These are phyloP conservation scores for Phymorhynchus buccinoides DNA, from an alignment of 1,140 invertebrate species.

Conservation along the genomic window DNA sequence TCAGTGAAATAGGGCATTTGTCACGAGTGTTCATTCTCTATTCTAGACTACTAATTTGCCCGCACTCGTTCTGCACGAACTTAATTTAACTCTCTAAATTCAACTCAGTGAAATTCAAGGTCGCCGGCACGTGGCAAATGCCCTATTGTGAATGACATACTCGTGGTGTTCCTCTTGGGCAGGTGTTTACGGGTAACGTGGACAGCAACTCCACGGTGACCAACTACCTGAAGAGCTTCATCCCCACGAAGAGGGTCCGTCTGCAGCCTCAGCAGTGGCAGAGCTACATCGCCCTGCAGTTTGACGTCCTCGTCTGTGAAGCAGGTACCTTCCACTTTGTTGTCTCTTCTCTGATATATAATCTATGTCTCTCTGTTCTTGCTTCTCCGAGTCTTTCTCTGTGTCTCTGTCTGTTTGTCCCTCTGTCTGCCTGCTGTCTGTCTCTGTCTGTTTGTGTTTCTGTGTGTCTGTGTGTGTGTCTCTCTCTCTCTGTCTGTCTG, in stretches of 20 bases:
- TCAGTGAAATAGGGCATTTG: too few species aligned
- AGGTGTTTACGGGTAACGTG: conserved; percentile 56
- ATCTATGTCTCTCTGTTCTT: not conserved
- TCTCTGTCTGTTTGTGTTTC: not conserved
- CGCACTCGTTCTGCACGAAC: too few species aligned
- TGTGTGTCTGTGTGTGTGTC: too few species aligned
- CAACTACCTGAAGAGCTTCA: conserved; percentile 56
- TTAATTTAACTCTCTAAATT: too few species aligned
- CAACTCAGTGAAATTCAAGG: too few species aligned
- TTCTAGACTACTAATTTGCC: too few species aligned
- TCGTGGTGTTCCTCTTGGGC: not conserved
- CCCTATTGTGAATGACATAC: too few species aligned
- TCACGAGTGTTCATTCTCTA: too few species aligned
- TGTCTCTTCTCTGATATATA: too few species aligned
- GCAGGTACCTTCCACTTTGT: conserved; percentile 44
- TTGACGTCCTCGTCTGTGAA: conserved; percentile 59
- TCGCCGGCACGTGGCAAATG: too few species aligned
- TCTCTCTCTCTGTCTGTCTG: too few species aligned
- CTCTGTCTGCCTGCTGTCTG: not conserved
- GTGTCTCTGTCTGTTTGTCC: not conserved
- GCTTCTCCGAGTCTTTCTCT: not conserved
- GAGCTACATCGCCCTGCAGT: conserved; percentile 48
- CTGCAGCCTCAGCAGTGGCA: conserved; percentile 45
- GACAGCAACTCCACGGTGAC: conserved; percentile 56
- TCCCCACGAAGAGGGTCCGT: conserved; percentile 49